Conservation (phyloP, 2,113 vertebrate species). For the Phylloscopus trochilus region DNA sequence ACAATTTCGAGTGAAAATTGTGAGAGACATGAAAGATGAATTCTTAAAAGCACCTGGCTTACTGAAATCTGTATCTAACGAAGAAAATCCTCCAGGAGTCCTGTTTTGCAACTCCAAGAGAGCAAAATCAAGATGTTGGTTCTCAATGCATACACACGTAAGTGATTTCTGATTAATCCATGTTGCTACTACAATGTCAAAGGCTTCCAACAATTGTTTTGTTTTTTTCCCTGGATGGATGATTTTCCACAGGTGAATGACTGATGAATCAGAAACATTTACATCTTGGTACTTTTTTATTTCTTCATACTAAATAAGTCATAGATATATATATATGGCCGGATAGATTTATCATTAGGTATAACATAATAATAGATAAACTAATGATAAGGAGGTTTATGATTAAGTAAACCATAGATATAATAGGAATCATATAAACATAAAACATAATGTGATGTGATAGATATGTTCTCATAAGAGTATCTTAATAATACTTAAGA, state of each 20-base stretch:
- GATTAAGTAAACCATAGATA: neutral
- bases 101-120: neutral
- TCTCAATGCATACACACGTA: neutral
- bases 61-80: neutral
- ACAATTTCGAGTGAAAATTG: neutral
- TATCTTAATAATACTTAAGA: neutral
- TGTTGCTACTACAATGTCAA: neutral
- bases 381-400: neutral
- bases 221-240: neutral
- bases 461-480: neutral
- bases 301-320: neutral
- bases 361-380: neutral
- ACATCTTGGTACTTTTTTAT: neutral
- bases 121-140: neutral
- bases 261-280: neutral
- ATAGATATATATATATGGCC: neutral
- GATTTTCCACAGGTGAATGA: neutral
- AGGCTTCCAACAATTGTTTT: neutral
- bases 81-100: neutral
- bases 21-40: neutral
- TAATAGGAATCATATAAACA: neutral
- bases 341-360: neutral
- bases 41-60: neutral
- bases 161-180: neutral
- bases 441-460: neutral